Base-by-base conservation (phyloP, 35 echinoderm and acorn worm genomes). In the Anneissia japonica region DNA sequence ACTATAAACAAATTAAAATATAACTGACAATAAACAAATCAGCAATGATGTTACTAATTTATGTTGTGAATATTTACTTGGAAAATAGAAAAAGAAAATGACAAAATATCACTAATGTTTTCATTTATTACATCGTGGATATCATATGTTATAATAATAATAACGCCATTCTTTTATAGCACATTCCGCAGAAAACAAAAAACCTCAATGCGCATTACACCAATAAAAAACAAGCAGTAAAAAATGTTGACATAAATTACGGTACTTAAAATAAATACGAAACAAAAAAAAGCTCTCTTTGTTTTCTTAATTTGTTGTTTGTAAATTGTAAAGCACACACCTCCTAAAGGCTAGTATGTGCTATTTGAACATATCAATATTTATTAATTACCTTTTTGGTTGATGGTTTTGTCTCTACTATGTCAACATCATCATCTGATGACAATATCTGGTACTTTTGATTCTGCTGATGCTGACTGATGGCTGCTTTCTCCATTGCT, bases 401-500 rank as follows among this genome's bases (percentile, higher is more conserved):
- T 64, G 40, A 51, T 4, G 75, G 26, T 72, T 87, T 87, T 31
- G 36, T 81, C 37, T 79, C 76, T 28, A 23, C 14, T 11, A 73
- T 46, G 17, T 41, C 30, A 81, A 39, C 37, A 26, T 93, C 91
- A 40, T 97, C 94, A 81, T 90, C 92, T 72, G 93, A 91, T 35
- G 86, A 87, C 29, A 93, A 37, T 9, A 97, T 73, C 72, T 90
- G n/a, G 76, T 97, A 97, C 34, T 46, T 88, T 38, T 88, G 85
- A 56, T 93, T 93, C 40, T 89, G 85, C 77, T 91, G 79, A 39
- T 90, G 77, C 28, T 85, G 84, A 34, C 76, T 89, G 5, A 93
- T 23, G 16, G 95, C 95, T n/a, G 82, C 37, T 43, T 83, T 88
- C 76, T 97, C 95, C 32, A 91, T 93, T 30, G 86, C 85, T 75